These are phyloP conservation scores for Sebastes kiyomatsui DNA, from an alignment of 2,797 vertebrate species.

Conservation along the genomic window DNA sequence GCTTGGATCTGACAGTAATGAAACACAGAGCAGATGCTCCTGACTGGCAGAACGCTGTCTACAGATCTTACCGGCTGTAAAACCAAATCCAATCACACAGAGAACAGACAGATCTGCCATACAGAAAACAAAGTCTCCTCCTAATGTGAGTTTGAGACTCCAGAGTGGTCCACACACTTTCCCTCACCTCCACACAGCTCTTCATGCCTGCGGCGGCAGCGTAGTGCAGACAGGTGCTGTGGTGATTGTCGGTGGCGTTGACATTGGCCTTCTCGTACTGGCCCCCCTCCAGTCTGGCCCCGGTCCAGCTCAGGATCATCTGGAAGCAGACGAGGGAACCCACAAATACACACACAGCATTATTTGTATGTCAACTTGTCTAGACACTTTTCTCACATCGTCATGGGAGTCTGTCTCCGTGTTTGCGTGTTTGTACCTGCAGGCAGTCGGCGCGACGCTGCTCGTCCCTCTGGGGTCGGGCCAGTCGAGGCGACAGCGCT, in stretches of 20 bases:
- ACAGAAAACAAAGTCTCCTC: neutral
- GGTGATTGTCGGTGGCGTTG: slow-evolving; percentile 96
- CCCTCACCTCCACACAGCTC: slow-evolving; percentile 95
- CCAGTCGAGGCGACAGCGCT: slow-evolving; percentile 92
- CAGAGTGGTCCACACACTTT: neutral
- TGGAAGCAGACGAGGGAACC: slow-evolving; percentile 64
- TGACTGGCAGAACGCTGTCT: neutral
- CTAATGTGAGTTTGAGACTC: neutral
- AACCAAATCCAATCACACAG: slow-evolving; percentile 9
- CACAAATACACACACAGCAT: slow-evolving; percentile 1
- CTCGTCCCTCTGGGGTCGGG: slow-evolving; percentile 91
- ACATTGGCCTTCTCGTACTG: slow-evolving; percentile 96
- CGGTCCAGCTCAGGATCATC: slow-evolving; percentile 98
- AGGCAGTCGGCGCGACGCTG: slow-evolving; percentile 92
- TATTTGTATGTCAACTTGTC: neutral
- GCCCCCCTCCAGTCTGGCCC: slow-evolving; percentile 95
- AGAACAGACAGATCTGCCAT: neutral
- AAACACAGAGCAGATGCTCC: slow-evolving; percentile 36
- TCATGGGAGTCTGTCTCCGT: too few species aligned
- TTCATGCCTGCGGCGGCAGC: slow-evolving; percentile 98
- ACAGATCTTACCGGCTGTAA: neutral
- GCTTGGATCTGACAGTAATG: slow-evolving; percentile 8
- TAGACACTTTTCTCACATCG: neutral
- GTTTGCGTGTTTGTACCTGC: slow-evolving; percentile 61
- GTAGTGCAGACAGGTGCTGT: slow-evolving; percentile 96